A percentile compares a stretch with the other conserved stretches of the same genome.
Evolutionary conservation across 2,113 vertebrate species (phyloP).

Genomic region (Psettodes erumei): DNA sequence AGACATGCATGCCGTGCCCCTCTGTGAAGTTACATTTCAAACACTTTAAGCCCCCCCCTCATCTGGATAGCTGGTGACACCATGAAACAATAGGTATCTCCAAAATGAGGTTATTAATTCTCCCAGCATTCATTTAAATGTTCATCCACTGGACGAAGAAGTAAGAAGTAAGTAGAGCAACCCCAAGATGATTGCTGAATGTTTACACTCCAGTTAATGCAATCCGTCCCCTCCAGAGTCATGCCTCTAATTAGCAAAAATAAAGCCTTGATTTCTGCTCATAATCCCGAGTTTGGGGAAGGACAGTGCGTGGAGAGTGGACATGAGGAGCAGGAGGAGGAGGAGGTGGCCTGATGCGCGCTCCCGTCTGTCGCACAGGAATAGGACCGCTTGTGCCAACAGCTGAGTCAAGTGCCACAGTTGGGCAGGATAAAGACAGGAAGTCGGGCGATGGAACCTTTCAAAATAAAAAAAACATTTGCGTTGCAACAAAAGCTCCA

Average conservation of each 20-base stretch:
- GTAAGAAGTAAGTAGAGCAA: constrained; percentile 53
- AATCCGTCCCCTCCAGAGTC: constrained; percentile 50
- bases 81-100: constrained; percentile 15
- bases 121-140: constrained; percentile 40
- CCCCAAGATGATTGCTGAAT: constrained; percentile 52
- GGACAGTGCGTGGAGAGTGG: constrained; percentile 18
- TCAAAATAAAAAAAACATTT: constrained; percentile 74
- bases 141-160: constrained; percentile 46
- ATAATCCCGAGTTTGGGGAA: constrained; percentile 40
- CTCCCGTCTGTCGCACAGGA: constrained; percentile 76
- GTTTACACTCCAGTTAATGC: constrained; percentile 63
- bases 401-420: constrained; percentile 48
- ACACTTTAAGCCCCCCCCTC: neutral
- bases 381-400: constrained; percentile 66
- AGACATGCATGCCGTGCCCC: constrained; percentile 9
- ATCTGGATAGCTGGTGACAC: constrained; percentile 27
- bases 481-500: too few species aligned
- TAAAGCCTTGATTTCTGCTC: constrained; percentile 54
- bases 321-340: constrained; percentile 59
- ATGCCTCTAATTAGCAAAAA: constrained; percentile 63
- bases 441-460: constrained; percentile 7
- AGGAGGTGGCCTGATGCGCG: constrained; percentile 77
- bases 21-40: constrained; percentile 12
- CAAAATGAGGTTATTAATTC: constrained; percentile 13
- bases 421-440: constrained; percentile 21